Conservation (phyloP, 2,797 vertebrate genomes). For the Epinephelus coioides region DNA sequence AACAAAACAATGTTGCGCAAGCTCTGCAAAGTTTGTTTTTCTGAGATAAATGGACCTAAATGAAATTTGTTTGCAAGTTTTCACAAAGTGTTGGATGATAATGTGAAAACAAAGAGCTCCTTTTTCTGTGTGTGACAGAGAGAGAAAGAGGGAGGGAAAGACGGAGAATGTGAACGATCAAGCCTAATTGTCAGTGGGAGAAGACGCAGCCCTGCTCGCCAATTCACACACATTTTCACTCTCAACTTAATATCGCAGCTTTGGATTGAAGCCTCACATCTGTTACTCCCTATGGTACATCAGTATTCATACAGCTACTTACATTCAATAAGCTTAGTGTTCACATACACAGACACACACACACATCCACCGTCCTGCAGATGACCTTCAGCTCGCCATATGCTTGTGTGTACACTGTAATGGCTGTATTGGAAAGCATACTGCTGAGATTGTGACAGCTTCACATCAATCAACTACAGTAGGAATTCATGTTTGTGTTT, state of each 20-base stretch:
- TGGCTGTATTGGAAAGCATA: conserved; percentile 44
- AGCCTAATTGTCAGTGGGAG: conserved; percentile 31
- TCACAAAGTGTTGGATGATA: background rate
- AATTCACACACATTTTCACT: conserved; percentile 48
- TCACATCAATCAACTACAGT: conserved; percentile 55
- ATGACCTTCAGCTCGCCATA: conserved; percentile 72
- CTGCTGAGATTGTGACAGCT: conserved; percentile 43
- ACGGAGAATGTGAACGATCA: background rate
- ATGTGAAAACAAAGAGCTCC: conserved; percentile 16
- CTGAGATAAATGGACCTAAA: background rate
- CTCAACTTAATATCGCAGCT: conserved; percentile 38
- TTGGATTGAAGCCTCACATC: conserved; percentile 52
- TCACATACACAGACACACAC: conserved; percentile 5
- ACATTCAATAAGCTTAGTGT: conserved; percentile 63
- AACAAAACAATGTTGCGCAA: background rate
- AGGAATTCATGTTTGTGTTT: conserved; percentile 65
- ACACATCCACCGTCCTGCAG: conserved; percentile 17
- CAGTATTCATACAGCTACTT: conserved; percentile 65
- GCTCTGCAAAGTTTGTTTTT: background rate
- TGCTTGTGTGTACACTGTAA: conserved; percentile 49
- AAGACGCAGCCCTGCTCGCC: background rate
- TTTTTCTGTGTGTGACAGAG: background rate
- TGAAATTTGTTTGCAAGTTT: background rate
- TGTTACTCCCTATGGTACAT: conserved; percentile 49
- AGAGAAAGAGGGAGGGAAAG: background rate